Evolutionary conservation across 2,797 vertebrate species (phyloP).

Genomic region (Champsocephalus gunnari): DNA sequence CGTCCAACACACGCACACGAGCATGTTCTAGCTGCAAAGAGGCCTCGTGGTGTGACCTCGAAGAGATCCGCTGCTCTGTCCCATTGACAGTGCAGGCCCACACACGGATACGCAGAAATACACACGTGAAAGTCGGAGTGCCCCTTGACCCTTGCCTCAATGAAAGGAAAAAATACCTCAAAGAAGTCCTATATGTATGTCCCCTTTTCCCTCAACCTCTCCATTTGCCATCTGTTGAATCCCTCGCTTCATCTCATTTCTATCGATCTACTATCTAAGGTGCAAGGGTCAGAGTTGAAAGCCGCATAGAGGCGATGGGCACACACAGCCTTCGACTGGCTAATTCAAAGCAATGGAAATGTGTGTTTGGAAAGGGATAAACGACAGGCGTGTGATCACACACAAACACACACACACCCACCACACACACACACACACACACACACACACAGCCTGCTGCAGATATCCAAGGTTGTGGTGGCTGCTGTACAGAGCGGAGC

Average conservation of each 20-base stretch:
- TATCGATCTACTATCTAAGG: conserved; percentile 57
- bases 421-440: background rate
- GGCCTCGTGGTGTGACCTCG: conserved; percentile 27
- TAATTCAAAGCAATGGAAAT: conserved; percentile 45
- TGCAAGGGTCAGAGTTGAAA: conserved; percentile 53
- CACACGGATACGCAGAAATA: conserved; percentile 29
- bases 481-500: conserved; percentile 46
- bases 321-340: conserved; percentile 35
- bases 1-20: conserved; percentile 13
- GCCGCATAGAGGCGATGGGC: conserved; percentile 10
- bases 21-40: conserved; percentile 24
- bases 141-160: conserved; percentile 12
- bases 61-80: conserved; percentile 29
- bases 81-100: conserved; percentile 41
- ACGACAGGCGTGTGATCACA: background rate
- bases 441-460: conserved; percentile 10
- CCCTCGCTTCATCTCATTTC: conserved; percentile 47
- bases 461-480: conserved; percentile 63
- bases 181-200: conserved; percentile 34
- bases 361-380: conserved; percentile 43
- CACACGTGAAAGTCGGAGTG: conserved; percentile 29
- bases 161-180: conserved; percentile 13
- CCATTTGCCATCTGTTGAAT: conserved; percentile 52
- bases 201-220: conserved; percentile 30
- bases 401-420: background rate